Base-by-base conservation (phyloP, 2,113 vertebrate genomes). In the Trematocara stigmaticum region DNA sequence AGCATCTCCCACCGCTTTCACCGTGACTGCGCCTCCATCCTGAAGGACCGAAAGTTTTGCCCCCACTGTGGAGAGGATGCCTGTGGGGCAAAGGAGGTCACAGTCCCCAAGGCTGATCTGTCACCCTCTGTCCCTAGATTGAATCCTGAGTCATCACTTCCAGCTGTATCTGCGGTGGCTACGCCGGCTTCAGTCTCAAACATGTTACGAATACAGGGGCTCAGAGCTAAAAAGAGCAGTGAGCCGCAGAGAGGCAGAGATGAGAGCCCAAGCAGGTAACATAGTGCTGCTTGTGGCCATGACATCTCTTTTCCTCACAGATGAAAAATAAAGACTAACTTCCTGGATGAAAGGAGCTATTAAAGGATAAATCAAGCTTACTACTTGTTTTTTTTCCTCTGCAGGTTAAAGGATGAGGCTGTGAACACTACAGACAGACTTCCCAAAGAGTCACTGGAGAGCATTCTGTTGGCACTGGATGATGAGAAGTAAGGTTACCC, bases 1-100 rank as follows among this genome's bases (percentile, higher is more conserved):
- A 97, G 96, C 95, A 97, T 99, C 93, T 99, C 99, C 5, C 99
- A 99, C 90, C 97, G 99, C 11, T 99, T 99, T 89, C 99, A 99
- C 94, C 96, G 96, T 10, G 96, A 92, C 91, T 99, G 99, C 80
- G 97, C 97, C 92, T 98, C 98, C 49, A 95, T 97, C 51, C 92
- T 98, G 89, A 98, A 97, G 18, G 96, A 97, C 26, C 95, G 91
- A 85, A 97, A 96, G 92, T 99, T 97, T 94, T 99, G 99, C 89
- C 99, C 99, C 7, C 99, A 99, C 94, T 99, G 99, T 0, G 98
- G 99, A 47, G 98, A 99, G 84, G 98, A 99, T 13, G 96, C 97
- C 88, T 95, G 95, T 51, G 97, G 98, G 87, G 98, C 97, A 1
- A 97, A 96, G 90, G 98, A 99, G 93, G 97, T 99, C 93, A 98